Base-by-base conservation (phyloP, 1,140 invertebrate genomes). In the Ostrea denselamellosa region DNA sequence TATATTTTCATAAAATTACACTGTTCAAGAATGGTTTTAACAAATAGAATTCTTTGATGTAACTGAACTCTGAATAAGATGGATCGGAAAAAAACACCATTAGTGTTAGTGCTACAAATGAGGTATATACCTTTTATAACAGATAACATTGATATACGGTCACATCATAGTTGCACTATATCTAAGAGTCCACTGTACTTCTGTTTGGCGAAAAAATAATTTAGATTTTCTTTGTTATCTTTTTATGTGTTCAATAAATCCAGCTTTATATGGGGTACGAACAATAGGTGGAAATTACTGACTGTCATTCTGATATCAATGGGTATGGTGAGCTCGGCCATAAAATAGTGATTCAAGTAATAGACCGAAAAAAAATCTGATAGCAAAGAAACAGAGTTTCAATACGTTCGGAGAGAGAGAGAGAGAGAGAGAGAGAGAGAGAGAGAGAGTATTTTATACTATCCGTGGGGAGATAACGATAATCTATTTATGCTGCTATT, bases 231-330 rank as follows among this genome's bases (percentile, higher is more conserved):
- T 62, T 62, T 62, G 56, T 62, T 19, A 62, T 62, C 56, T 19
- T 62, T 62, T 62, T 62, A 62, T 62, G 17, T 62, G 56, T 62
- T 8, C 56, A 62, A 62, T 62, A 62, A 62, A 62, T 62, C 56
- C n/a, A 17, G 14, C 17, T 62, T 62, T 62, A 62, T 19, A 19
- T 17, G 14, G 4, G 56, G 14, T 62, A 62, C n/a, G n/a, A 62
- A 62, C 34, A 62, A 62, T 62, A n/a, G 7, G 56, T 62, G 17
- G 56, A 62, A 62, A 62, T 62, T 62, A 62, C 17, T 62, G 34
- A 44, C 34, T 44, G 34, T 44, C 34, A 44, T 44, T 44, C 34
- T 44, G 34, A 44, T 44, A 44, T 44, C 34, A 44, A 44, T 44
- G 34, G 34, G 34, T 44, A 44, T 44, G 34, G 5, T 44, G 34